Base-by-base conservation (phyloP, 35 echinoderm and acorn worm genomes). In the Strongylocentrotus purpuratus region DNA sequence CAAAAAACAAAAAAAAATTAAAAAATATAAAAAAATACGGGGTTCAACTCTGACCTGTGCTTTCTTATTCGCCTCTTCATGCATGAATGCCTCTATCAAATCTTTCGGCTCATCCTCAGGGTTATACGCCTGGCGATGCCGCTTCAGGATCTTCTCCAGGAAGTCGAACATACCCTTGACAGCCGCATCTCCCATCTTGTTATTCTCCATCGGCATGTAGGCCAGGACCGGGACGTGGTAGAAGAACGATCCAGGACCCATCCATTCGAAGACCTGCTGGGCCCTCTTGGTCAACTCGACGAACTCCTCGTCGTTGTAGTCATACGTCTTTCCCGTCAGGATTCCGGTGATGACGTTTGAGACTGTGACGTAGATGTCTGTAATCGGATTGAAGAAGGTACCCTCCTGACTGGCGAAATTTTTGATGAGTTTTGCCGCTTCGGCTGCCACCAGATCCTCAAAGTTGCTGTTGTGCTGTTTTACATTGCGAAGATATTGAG, bases 231-330 rank as follows among this genome's bases (percentile, higher is more conserved):
- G 91, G 8, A 92, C 47, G 50, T 55, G 41, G 45, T 46, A 92
- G 91, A 92, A 55, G 91, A 92, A 52, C 41, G 91, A 46, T 13
- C 45, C 91, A 9, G 47, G 45, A 31, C 91, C 91, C 91, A 92
- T 92, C 41, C 47, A 92, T 2, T 92, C 91, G 31, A 92, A 92
- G 45, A 92, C 45, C 9, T 25, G 25, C 41, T 10, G 20, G 45
- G 18, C 91, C 8, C 14, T 31, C 31, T 52, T 92, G 45, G 91
- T 48, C 14, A 92, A 4, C 3, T 55, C 48, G n/a, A 92, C n/a
- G 91, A 92, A 92, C 45, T 92, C 91, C 11, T 46, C n/a, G 47
- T 92, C 91, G 47, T 92, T 28, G 47, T 92, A 92, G 47, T 92
- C 11, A 46, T 92, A 92, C 15, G 48, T 92, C 91, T 92, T 92